Evolutionary conservation across 2,113 vertebrate species (phyloP).

Genomic region (Pitta sordida): DNA sequence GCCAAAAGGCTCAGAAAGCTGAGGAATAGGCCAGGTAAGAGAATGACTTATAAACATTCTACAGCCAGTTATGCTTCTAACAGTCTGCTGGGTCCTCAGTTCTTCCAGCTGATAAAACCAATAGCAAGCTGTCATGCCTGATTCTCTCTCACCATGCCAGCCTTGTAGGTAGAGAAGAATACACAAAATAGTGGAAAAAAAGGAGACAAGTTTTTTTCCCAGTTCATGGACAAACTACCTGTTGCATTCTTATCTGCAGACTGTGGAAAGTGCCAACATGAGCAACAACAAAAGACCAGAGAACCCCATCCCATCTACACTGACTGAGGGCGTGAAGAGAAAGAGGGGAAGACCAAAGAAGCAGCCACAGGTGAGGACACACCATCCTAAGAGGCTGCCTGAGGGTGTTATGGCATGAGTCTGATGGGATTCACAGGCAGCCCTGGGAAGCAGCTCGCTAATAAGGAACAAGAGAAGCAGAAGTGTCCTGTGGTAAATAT

Average conservation of each 20-base stretch:
- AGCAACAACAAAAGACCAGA: background rate
- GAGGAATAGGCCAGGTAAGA: background rate
- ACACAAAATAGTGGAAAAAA: background rate
- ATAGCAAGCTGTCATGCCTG: background rate
- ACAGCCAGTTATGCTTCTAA: background rate
- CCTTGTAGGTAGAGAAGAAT: background rate
- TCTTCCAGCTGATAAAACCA: background rate
- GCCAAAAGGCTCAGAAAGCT: background rate
- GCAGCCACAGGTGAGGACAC: conserved; percentile 40
- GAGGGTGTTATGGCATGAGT: background rate
- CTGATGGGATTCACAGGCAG: background rate
- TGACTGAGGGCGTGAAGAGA: background rate
- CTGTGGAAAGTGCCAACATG: background rate
- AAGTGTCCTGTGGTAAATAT: background rate
- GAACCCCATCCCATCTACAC: background rate
- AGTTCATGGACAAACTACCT: background rate
- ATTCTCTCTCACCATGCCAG: background rate
- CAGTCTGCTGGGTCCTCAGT: background rate
- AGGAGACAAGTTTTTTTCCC: background rate
- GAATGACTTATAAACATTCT: background rate
- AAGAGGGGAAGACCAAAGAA: conserved; percentile 66
- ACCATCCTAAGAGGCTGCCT: background rate
- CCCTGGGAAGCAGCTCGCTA: background rate
- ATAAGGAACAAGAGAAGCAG: background rate
- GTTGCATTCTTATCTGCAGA: background rate